phyloP scores from a whole-genome alignment of 2,888 invertebrate species.

The Phyllotreta striolata region DNA sequence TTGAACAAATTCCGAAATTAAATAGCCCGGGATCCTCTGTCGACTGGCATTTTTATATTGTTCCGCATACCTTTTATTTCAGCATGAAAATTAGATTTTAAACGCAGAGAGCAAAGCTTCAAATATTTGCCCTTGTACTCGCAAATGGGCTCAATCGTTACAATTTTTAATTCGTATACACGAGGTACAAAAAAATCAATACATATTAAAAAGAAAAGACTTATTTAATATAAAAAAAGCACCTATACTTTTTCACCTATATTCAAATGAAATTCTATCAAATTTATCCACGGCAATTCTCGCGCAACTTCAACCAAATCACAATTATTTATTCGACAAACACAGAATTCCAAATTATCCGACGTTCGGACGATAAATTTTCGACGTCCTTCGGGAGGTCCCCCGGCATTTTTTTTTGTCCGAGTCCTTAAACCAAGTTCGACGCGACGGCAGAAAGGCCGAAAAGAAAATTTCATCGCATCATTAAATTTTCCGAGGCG shows the following conservation, averaged over 20 bases:
- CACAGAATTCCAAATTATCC: slow-evolving; percentile 6
- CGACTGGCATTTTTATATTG: slow-evolving; percentile 6
- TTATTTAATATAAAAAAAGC: not conserved
- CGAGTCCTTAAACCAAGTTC: slow-evolving; percentile 25
- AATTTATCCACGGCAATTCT: not conserved
- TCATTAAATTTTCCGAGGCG: slow-evolving; percentile 38
- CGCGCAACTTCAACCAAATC: not conserved
- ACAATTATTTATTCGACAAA: not conserved
- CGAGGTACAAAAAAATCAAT: slow-evolving; percentile 4
- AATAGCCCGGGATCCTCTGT: slow-evolving; percentile 13
- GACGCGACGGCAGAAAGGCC: slow-evolving; percentile 24
- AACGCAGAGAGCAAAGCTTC: slow-evolving; percentile 27
- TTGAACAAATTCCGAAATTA: slow-evolving; percentile 30
- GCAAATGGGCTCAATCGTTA: slow-evolving; percentile 13
- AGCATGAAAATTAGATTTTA: slow-evolving; percentile 23
- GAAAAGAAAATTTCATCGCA: slow-evolving; percentile 37
- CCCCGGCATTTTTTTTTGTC: not conserved
- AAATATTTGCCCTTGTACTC: slow-evolving; percentile 30
- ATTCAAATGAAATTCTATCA: not conserved
- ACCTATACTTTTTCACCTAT: not conserved
- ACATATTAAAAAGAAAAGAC: too few species aligned
- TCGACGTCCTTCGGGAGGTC: slow-evolving; percentile 7
- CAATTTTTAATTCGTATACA: slow-evolving; percentile 8
- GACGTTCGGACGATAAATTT: slow-evolving; percentile 13
- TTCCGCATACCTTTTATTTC: slow-evolving; percentile 24